phyloP scores from a whole-genome alignment of 2,797 vertebrate genomes.

The Labroides dimidiatus region DNA sequence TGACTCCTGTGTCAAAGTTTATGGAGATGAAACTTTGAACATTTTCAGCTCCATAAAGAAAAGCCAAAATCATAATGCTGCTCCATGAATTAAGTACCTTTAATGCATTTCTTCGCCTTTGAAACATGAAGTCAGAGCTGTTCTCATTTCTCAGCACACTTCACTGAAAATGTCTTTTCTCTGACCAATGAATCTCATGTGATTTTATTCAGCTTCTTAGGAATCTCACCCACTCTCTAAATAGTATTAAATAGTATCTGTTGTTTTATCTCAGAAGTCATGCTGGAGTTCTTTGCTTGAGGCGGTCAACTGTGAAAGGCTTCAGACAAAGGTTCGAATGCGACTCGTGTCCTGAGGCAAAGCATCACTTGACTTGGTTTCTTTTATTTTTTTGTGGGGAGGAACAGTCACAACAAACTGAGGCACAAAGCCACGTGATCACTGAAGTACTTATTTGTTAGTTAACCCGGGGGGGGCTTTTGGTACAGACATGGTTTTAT shows the following conservation, averaged over 20 bases:
- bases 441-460: neutral
- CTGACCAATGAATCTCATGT: slow-evolving; percentile 43
- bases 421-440: neutral
- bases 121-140: neutral
- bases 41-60: neutral
- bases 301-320: slow-evolving; percentile 34
- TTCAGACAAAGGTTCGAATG: slow-evolving; percentile 44
- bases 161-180: slow-evolving; percentile 16
- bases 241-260: slow-evolving; percentile 44
- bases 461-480: no score
- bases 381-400: slow-evolving; percentile 24
- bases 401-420: neutral
- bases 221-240: slow-evolving; percentile 29
- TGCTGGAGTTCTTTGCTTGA: slow-evolving; percentile 34
- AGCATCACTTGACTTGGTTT: slow-evolving; percentile 69
- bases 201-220: slow-evolving; percentile 31
- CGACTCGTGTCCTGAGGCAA: slow-evolving; percentile 35
- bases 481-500: neutral
- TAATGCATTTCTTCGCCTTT: no score
- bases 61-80: neutral
- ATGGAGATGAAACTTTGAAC: neutral
- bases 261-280: slow-evolving; percentile 54
- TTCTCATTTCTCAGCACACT: slow-evolving; percentile 20
- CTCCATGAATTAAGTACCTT: neutral
- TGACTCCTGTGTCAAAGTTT: neutral